phyloP scores from a whole-genome alignment of 2,113 vertebrate species.

The Speoplatyrhinus poulsoni region DNA sequence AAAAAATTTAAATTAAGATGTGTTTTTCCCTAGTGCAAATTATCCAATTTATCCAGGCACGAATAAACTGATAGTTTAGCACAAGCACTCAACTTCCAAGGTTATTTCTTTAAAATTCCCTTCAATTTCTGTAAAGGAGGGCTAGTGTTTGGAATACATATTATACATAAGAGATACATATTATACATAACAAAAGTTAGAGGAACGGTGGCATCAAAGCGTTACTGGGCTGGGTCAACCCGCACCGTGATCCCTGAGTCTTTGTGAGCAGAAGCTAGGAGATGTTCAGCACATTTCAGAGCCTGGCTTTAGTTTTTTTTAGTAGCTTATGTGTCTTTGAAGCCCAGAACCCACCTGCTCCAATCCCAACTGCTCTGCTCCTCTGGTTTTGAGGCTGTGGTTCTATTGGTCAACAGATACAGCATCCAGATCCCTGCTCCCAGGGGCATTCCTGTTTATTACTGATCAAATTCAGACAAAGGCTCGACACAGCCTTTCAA shows the following conservation, averaged over 20 bases:
- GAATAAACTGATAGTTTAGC: slow-evolving; percentile 73
- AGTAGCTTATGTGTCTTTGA: slow-evolving; percentile 78
- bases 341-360: slow-evolving; percentile 76
- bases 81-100: slow-evolving; percentile 68
- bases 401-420: slow-evolving; percentile 70
- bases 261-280: slow-evolving; percentile 73
- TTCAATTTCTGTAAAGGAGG: slow-evolving; percentile 73
- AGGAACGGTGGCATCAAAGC: slow-evolving; percentile 76
- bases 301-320: slow-evolving; percentile 68
- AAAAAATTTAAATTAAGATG: slow-evolving; percentile 54
- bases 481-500: slow-evolving; percentile 64
- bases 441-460: slow-evolving; percentile 66
- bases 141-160: slow-evolving; percentile 72
- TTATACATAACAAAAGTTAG: slow-evolving; percentile 64
- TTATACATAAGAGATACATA: slow-evolving; percentile 80
- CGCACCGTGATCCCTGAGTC: slow-evolving; percentile 69
- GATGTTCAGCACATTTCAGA: slow-evolving; percentile 76
- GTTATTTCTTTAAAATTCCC: slow-evolving; percentile 77
- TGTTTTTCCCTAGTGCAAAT: slow-evolving; percentile 53
- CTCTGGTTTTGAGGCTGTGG: slow-evolving; percentile 56
- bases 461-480: slow-evolving; percentile 65
- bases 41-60: slow-evolving; percentile 68
- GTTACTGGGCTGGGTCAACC: slow-evolving; percentile 62
- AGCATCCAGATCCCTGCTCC: slow-evolving; percentile 63
- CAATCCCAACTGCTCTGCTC: slow-evolving; percentile 58